Conservation (phyloP, 2,888 invertebrate species). For the Xestia xanthographa region DNA sequence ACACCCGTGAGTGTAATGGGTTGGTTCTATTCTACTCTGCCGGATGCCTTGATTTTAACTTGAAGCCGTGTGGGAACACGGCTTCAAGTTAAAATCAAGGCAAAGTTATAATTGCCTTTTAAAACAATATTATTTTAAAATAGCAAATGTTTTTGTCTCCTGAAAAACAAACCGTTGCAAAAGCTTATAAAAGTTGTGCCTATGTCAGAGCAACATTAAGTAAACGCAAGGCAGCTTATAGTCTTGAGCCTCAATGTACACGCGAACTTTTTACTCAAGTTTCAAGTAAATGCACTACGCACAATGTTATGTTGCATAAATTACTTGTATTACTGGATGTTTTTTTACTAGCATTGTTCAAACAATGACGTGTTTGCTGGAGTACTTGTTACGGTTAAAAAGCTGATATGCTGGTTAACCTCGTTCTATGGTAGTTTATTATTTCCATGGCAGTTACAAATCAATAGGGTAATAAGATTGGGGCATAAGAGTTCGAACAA, state of each 20-base stretch:
- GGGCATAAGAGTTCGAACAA: neutral
- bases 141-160: neutral
- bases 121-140: neutral
- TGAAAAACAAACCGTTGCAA: conserved; percentile 1
- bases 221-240: conserved; percentile 22
- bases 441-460: conserved; percentile 4
- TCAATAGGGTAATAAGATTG: neutral
- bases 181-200: conserved; percentile 31
- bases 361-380: conserved; percentile 9
- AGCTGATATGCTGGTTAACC: conserved; percentile 11
- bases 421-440: conserved; percentile 11
- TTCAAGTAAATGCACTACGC: conserved; percentile 33
- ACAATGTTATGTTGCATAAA: conserved; percentile 43
- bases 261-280: conserved; percentile 43
- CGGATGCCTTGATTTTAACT: too few species aligned
- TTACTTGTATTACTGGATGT: neutral
- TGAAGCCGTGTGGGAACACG: too few species aligned
- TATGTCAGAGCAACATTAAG: conserved; percentile 36
- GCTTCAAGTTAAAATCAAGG: too few species aligned
- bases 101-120: neutral
- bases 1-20: too few species aligned
- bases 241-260: conserved; percentile 33
- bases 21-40: too few species aligned
- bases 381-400: neutral
- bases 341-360: conserved; percentile 28